phyloP scores from a whole-genome alignment of 2,888 invertebrate species.

The Epistrophella euchroma region DNA sequence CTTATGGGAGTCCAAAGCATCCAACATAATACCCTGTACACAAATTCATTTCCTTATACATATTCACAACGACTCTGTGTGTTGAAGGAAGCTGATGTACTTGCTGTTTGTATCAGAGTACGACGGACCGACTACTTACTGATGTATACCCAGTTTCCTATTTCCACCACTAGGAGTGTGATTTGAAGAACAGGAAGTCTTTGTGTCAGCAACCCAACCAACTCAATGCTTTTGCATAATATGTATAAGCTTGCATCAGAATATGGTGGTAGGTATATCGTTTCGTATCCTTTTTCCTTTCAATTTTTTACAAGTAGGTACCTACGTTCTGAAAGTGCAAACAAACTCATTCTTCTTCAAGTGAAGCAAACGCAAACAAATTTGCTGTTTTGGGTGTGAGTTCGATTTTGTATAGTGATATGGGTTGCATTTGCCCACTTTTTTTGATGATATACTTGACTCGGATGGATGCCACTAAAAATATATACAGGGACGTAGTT shows the following conservation, averaged over 20 bases:
- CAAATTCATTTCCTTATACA: conserved; percentile 55
- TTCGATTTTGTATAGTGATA: neutral
- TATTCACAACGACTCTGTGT: conserved; percentile 48
- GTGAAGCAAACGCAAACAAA: conserved; percentile 66
- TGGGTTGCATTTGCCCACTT: neutral
- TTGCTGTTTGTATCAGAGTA: neutral
- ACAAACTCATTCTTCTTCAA: conserved; percentile 66
- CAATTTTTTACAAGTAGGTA: conserved; percentile 3
- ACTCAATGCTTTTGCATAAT: conserved; percentile 23
- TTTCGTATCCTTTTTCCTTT: conserved; percentile 41
- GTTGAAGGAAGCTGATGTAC: neutral
- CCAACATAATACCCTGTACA: conserved; percentile 24
- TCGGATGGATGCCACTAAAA: conserved; percentile 55
- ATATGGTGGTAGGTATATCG: conserved; percentile 1
- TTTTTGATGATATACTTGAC: conserved; percentile 46
- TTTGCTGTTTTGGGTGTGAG: conserved; percentile 22
- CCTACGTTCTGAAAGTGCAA: conserved; percentile 47
- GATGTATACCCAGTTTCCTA: conserved; percentile 19
- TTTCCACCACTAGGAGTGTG: conserved; percentile 5
- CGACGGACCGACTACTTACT: neutral
- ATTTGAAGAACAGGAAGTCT: conserved; percentile 35
- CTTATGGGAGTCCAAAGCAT: conserved; percentile 13
- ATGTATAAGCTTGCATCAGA: conserved; percentile 15
- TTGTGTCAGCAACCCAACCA: conserved; percentile 26
- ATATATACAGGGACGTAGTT: conserved; percentile 19